These are phyloP conservation scores for Campylomormyrus tamandua DNA, from an alignment of 2,113 vertebrate genomes.

Conservation along the genomic window DNA sequence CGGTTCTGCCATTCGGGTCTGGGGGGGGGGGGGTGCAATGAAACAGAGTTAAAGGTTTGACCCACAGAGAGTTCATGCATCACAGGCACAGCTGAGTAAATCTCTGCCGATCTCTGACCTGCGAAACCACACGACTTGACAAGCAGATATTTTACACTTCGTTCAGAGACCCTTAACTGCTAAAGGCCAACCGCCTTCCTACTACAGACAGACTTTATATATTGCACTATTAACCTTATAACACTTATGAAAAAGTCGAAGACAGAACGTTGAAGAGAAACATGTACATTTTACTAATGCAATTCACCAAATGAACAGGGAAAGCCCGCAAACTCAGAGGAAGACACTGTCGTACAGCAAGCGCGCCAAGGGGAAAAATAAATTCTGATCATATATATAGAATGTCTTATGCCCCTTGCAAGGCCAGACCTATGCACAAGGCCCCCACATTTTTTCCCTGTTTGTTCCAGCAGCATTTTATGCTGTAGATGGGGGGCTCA, in stretches of 20 bases:
- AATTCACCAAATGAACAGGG: background rate
- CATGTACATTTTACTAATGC: background rate
- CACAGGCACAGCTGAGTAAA: background rate
- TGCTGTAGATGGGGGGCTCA: background rate
- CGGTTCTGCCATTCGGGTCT: slow-evolving; percentile 45
- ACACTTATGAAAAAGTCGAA: background rate
- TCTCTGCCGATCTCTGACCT: background rate
- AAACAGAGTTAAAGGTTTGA: background rate
- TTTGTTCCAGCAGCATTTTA: no score
- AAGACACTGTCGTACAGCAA: background rate
- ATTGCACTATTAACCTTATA: background rate
- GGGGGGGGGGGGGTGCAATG: background rate
- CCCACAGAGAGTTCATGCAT: background rate
- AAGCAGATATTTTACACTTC: background rate
- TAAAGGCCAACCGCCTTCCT: background rate
- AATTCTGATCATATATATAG: background rate
- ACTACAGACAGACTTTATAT: background rate
- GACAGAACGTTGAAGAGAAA: background rate
- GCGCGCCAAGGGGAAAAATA: background rate
- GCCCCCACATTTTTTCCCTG: no score
- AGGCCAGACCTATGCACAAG: background rate
- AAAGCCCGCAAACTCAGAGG: background rate
- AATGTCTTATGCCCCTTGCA: background rate
- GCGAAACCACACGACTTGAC: background rate
- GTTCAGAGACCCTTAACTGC: background rate